Conservation (phyloP, 2,797 vertebrate genomes). For the Cynodonichthys magdalenae region DNA sequence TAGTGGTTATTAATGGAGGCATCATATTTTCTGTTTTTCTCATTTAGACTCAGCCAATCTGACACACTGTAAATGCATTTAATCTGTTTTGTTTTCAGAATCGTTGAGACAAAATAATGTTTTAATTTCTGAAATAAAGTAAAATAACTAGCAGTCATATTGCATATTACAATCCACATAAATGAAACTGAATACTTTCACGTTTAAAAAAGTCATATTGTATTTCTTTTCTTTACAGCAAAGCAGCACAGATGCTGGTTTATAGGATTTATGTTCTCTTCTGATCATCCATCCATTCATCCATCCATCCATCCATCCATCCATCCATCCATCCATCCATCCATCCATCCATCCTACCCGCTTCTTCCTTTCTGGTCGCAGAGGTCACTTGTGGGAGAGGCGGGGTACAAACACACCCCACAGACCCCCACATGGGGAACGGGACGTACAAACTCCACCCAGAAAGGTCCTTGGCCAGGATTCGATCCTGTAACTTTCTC, state of each 20-base stretch:
- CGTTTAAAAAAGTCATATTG: slow-evolving; percentile 8
- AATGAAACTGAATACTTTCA: slow-evolving; percentile 4
- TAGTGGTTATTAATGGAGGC: not conserved
- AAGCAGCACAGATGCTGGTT: not conserved
- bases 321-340: too few relatives aligned
- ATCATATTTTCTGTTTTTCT: too few relatives aligned
- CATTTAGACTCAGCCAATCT: too few relatives aligned
- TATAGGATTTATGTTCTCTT: not conserved
- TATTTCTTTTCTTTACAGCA: slow-evolving; percentile 10
- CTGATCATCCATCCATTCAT: not conserved
- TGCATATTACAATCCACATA: not conserved
- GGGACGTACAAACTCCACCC: too few relatives aligned
- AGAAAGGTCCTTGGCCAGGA: too few relatives aligned
- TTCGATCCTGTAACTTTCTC: too few relatives aligned
- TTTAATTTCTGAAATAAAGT: too few relatives aligned
- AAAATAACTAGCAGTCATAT: not conserved
- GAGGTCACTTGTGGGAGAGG: too few relatives aligned
- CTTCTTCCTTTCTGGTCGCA: not conserved
- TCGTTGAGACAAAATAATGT: not conserved
- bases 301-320: too few relatives aligned
- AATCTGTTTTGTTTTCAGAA: not conserved
- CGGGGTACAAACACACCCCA: too few relatives aligned
- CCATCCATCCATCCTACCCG: too few relatives aligned
- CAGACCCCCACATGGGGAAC: too few relatives aligned
- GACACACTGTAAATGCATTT: not conserved